These are phyloP conservation scores for Timandra comae DNA, from an alignment of 2,888 invertebrate species.

Conservation along the genomic window DNA sequence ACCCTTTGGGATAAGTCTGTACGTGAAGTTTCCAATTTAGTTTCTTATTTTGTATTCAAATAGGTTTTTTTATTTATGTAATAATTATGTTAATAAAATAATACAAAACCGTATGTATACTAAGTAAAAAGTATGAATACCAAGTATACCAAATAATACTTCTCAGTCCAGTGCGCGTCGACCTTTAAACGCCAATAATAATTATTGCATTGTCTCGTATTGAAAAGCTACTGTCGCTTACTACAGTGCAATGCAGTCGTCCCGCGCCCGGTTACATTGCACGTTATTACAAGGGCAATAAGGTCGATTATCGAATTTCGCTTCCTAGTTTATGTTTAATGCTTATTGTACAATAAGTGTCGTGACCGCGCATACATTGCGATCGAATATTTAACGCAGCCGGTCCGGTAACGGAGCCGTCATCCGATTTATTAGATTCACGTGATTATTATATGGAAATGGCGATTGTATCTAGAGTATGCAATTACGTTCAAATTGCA, in stretches of 20 bases:
- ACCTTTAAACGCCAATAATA: conserved; percentile 24
- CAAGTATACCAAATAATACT: too few relatives aligned
- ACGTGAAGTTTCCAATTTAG: too few relatives aligned
- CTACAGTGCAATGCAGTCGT: conserved; percentile 19
- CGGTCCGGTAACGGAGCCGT: conserved; percentile 30
- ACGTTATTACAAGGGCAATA: conserved; percentile 7
- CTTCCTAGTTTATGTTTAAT: conserved; percentile 21
- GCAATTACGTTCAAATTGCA: conserved; percentile 7
- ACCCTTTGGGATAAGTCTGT: too few relatives aligned
- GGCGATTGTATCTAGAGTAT: conserved; percentile 2
- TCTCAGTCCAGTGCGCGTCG: conserved; percentile 7
- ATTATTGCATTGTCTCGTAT: conserved; percentile 34
- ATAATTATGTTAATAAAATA: too few relatives aligned
- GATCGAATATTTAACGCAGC: conserved; percentile 33
- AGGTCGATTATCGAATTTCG: conserved; percentile 1
- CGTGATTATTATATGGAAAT: conserved; percentile 36
- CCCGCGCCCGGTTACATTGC: conserved; percentile 1
- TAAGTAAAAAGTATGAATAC: too few relatives aligned
- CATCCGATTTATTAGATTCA: conserved; percentile 42
- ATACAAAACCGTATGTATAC: too few relatives aligned
- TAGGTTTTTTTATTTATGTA: too few relatives aligned
- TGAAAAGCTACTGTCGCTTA: conserved; percentile 26
- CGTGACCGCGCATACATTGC: conserved; percentile 53
- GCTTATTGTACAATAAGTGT: conserved; percentile 42
- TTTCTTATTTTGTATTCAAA: too few relatives aligned